A percentile compares a stretch with the other conserved stretches of the same genome.
phyloP scores from a whole-genome alignment of 2,888 invertebrate species.

The Drosophila eohydei region DNA sequence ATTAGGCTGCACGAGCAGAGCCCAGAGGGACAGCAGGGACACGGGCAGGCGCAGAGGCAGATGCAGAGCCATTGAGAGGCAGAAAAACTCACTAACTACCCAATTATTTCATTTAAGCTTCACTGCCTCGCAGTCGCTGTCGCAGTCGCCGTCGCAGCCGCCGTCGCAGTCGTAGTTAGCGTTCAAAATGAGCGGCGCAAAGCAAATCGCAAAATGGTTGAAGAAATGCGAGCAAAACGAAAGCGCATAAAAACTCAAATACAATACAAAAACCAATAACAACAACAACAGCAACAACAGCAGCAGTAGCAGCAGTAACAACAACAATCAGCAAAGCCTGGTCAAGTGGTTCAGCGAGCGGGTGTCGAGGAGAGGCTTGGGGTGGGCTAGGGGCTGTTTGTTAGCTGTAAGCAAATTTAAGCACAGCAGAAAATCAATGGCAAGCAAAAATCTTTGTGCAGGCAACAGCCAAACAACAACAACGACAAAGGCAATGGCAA shows the following conservation, averaged over 20 bases:
- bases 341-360: constrained; percentile 57
- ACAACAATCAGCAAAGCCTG: constrained; percentile 50
- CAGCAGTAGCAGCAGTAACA: constrained; percentile 25
- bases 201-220: constrained; percentile 58
- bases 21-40: not conserved
- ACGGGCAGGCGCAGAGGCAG: not conserved
- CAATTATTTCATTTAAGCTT: constrained; percentile 84
- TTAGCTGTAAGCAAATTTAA: constrained; percentile 77
- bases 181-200: constrained; percentile 24
- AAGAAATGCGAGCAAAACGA: constrained; percentile 60
- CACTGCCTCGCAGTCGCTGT: constrained; percentile 69
- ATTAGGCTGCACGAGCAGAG: constrained; percentile 13
- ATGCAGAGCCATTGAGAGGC: not conserved
- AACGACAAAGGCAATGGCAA: constrained; percentile 49
- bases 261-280: constrained; percentile 35
- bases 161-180: constrained; percentile 5
- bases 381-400: constrained; percentile 21
- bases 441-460: constrained; percentile 57
- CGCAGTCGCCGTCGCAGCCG: constrained; percentile 12
- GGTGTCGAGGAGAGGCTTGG: not conserved
- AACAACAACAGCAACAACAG: constrained; percentile 17
- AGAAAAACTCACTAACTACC: constrained; percentile 78
- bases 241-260: constrained; percentile 39
- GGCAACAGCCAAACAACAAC: constrained; percentile 22
- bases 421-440: constrained; percentile 73